Evolutionary conservation across 2,888 invertebrate genomes (phyloP).

Genomic region (Pyrocoelia pectoralis): DNA sequence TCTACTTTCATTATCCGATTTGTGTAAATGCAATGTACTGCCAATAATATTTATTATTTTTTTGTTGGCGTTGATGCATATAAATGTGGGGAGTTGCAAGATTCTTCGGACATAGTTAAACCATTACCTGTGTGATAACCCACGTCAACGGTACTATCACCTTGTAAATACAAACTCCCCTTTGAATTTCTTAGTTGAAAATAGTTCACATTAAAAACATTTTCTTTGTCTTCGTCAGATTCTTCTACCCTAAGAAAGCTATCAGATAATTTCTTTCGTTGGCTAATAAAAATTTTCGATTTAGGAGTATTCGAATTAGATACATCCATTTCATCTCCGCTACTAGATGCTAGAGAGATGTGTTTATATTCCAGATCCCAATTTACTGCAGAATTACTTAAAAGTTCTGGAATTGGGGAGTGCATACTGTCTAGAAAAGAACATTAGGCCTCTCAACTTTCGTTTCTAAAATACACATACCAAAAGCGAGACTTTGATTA

Average conservation of each 20-base stretch:
- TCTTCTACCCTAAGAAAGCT: conserved; percentile 53
- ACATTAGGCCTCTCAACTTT: conserved; percentile 1
- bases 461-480: conserved; percentile 33
- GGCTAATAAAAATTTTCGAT: conserved; percentile 53
- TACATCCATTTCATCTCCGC: conserved; percentile 50
- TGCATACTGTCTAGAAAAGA: conserved; percentile 26
- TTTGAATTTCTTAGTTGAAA: conserved; percentile 33
- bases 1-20: no score
- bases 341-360: conserved; percentile 48
- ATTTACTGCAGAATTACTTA: conserved; percentile 50
- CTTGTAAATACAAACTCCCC: conserved; percentile 36
- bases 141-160: conserved; percentile 48
- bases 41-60: conserved; percentile 15
- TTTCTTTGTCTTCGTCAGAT: conserved; percentile 41
- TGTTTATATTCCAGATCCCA: conserved; percentile 58
- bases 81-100: conserved; percentile 45
- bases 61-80: conserved; percentile 57
- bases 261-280: conserved; percentile 57
- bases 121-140: conserved; percentile 53
- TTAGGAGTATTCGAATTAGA: conserved; percentile 54
- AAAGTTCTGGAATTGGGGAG: conserved; percentile 35
- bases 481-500: conserved; percentile 40
- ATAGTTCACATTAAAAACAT: conserved; percentile 17
- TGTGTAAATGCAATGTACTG: not conserved
- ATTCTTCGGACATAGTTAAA: conserved; percentile 42